phyloP scores from a whole-genome alignment of 2,888 invertebrate species.

The Prionchulus punctatus region DNA sequence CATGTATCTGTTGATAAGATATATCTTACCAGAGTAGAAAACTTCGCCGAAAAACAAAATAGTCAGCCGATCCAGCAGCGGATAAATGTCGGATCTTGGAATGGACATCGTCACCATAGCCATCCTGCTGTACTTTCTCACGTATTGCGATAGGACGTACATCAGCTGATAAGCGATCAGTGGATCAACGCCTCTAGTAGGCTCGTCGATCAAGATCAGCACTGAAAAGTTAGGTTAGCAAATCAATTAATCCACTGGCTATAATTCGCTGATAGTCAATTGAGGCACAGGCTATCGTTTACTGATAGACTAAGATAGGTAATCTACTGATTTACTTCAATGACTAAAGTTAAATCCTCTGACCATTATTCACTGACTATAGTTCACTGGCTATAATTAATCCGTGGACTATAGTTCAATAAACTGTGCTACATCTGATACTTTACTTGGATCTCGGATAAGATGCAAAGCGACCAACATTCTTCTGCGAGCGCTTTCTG shows the following conservation, averaged over 20 bases:
- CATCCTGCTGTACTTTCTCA: conserved; percentile 74
- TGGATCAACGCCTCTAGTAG: conserved; percentile 82
- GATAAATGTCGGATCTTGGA: conserved; percentile 82
- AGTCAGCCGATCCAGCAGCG: conserved; percentile 75
- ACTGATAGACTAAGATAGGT: too few relatives aligned
- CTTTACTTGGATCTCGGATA: conserved; percentile 69
- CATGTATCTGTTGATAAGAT: background rate
- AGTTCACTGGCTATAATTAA: too few relatives aligned
- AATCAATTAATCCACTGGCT: background rate
- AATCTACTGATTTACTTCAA: too few relatives aligned
- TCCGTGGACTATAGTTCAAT: background rate
- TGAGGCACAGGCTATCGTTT: too few relatives aligned
- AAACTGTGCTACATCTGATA: background rate
- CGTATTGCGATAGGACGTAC: conserved; percentile 68
- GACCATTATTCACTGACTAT: too few relatives aligned
- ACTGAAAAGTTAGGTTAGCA: conserved; percentile 15
- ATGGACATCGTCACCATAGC: conserved; percentile 81
- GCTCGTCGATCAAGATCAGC: conserved; percentile 51
- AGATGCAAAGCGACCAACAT: conserved; percentile 78
- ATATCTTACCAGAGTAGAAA: conserved; percentile 43
- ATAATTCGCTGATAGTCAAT: background rate
- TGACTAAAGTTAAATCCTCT: too few relatives aligned
- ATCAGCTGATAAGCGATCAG: conserved; percentile 83
- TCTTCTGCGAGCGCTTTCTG: conserved; percentile 71
- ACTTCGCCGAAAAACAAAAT: conserved; percentile 66